Conservation (phyloP, 2,113 vertebrate species). For the Gambusia affinis region DNA sequence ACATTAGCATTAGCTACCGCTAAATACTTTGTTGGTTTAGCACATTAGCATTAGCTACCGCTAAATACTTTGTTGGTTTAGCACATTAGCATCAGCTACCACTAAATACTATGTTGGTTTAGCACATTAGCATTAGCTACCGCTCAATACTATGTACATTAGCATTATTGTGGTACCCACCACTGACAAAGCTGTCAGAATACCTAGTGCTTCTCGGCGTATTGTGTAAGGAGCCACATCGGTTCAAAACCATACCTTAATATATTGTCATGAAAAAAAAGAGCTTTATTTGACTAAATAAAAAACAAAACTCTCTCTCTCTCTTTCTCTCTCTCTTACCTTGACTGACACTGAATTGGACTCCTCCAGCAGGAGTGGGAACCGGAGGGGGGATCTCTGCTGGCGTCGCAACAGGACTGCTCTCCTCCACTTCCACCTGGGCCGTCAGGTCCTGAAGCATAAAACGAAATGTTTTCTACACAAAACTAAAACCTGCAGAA, state of each 20-base stretch:
- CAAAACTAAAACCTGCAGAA: constrained; percentile 1
- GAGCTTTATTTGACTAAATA: neutral
- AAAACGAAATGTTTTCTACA: neutral
- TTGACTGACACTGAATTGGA: constrained; percentile 86
- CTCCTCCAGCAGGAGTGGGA: constrained; percentile 64
- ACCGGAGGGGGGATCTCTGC: constrained; percentile 30
- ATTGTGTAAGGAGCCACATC: neutral
- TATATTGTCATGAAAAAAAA: too few relatives aligned
- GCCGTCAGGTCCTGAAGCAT: constrained; percentile 48
- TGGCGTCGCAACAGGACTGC: constrained; percentile 23
- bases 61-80: too few relatives aligned
- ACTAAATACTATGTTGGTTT: too few relatives aligned
- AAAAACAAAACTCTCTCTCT: too few relatives aligned
- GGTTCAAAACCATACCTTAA: neutral
- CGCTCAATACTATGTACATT: too few relatives aligned
- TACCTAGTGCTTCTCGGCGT: neutral
- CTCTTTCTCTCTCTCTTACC: constrained; percentile 70
- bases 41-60: too few relatives aligned
- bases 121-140: too few relatives aligned
- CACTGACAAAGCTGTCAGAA: neutral
- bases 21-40: too few relatives aligned
- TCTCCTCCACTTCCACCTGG: constrained; percentile 38
- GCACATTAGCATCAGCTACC: too few relatives aligned
- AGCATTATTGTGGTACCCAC: too few relatives aligned
- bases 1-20: too few relatives aligned